Evolutionary conservation across 2,113 vertebrate genomes (phyloP).

Genomic region (Zingel zingel): DNA sequence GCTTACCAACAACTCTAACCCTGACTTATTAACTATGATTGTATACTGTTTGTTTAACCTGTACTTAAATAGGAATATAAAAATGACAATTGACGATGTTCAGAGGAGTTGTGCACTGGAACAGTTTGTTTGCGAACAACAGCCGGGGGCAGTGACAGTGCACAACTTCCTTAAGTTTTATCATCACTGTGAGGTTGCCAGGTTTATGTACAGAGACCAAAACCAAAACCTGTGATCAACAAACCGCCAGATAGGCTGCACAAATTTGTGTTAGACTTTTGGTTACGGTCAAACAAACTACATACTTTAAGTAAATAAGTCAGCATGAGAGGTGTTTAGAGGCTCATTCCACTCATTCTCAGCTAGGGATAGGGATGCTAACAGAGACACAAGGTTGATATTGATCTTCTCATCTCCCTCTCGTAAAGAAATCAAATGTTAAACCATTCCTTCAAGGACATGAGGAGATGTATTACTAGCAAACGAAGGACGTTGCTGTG

Average conservation of each 20-base stretch:
- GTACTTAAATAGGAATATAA: background rate
- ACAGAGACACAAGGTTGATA: background rate
- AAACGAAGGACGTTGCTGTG: background rate
- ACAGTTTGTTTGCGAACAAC: too few species aligned
- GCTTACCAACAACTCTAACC: background rate
- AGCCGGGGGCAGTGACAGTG: too few species aligned
- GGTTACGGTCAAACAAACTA: too few species aligned
- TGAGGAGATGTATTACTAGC: background rate
- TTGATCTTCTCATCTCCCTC: background rate
- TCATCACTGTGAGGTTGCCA: too few species aligned
- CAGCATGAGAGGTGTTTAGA: background rate
- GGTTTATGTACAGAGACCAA: too few species aligned
- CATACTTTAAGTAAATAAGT: too few species aligned
- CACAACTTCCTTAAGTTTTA: too few species aligned
- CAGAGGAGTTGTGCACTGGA: too few species aligned
- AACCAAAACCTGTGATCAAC: too few species aligned
- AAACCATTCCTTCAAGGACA: background rate
- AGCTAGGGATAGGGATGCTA: background rate
- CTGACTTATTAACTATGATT: background rate
- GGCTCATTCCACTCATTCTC: background rate
- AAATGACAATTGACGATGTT: too few species aligned
- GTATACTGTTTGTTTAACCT: background rate
- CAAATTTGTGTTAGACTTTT: too few species aligned
- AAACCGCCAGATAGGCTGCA: too few species aligned
- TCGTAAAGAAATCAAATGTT: background rate